Base-by-base conservation (phyloP, 1,140 invertebrate genomes). In the Eupristina koningsbergeri region DNA sequence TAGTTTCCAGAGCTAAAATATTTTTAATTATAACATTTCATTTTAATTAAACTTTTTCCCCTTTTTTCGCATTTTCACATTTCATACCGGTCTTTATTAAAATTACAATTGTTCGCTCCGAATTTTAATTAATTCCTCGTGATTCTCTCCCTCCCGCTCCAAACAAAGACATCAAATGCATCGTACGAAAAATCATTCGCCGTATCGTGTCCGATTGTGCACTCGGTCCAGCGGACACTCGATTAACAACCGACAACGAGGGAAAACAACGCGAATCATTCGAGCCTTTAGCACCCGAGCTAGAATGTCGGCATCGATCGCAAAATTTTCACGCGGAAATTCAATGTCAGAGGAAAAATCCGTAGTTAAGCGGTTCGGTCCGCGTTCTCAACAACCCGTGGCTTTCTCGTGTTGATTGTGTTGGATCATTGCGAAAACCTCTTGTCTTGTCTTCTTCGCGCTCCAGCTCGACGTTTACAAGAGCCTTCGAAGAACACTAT, bases 1-100 rank as follows among this genome's bases (percentile, higher is more conserved):
- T 50, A 77, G 74, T 50, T 76, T 64, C 81, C 47, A 17, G 36
- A 73, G 39, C 13, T 63, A 76, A 83, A 79, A 83, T 78, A 73
- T 79, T 83, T 78, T 83, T 83, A 78, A 83, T 83, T 73, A 78
- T 22, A 79, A 29, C n/a, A n/a, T n/a, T n/a, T n/a, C n/a, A n/a
- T n/a, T n/a, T n/a, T n/a, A n/a, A n/a, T n/a, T n/a, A n/a, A n/a
- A n/a, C n/a, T n/a, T 45, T 61, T 73, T 53, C 61, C 50, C n/a
- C 53, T 79, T 41, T 53, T 36, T 22, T 50, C 58, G 9, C 41
- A 0, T 64, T 63, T 74, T 64, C 22, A 7, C 79, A 39, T 71
- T 19, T 22, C 29, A 75, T 34, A 34, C 45, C 15, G 36, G n/a
- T 15, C 47, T 77, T 83, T 83, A 83, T 83, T 74, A 67, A 82